Percentiles rank a stretch among this genome's conserved stretches.
Evolutionary conservation across 2,797 vertebrate genomes (phyloP).

Genomic region (Myiotriccus ornatus): DNA sequence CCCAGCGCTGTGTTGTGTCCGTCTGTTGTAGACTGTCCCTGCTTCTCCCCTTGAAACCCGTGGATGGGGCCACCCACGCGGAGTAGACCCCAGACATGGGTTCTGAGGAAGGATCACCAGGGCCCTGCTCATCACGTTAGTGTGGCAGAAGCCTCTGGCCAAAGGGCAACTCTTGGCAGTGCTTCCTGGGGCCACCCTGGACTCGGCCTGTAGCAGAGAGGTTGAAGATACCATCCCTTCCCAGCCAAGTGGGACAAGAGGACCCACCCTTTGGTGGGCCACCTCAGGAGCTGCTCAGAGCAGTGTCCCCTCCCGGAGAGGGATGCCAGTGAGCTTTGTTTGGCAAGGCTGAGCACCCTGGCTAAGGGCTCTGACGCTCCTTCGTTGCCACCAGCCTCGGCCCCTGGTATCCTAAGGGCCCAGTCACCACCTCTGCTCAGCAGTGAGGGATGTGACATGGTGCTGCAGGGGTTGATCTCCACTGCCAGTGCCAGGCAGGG

Average conservation of each 20-base stretch:
- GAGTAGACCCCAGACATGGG: rapidly evolving
- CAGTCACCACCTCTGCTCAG: rapidly evolving
- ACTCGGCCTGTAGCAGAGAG: neutral
- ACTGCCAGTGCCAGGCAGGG: neutral
- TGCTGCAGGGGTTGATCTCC: neutral
- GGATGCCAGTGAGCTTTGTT: rapidly evolving
- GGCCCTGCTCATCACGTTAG: neutral
- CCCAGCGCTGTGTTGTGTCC: rapidly evolving
- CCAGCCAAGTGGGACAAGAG: rapidly evolving
- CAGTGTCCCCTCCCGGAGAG: rapidly evolving
- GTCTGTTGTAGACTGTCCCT: neutral
- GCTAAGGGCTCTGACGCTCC: neutral
- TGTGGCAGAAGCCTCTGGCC: rapidly evolving
- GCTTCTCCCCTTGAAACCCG: neutral
- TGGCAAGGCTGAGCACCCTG: neutral
- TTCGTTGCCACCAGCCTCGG: neutral
- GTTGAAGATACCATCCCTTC: neutral
- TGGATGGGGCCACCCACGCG: rapidly evolving
- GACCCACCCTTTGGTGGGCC: neutral
- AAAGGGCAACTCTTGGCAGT: neutral
- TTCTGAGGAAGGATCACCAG: rapidly evolving
- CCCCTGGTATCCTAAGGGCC: rapidly evolving
- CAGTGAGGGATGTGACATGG: rapidly evolving
- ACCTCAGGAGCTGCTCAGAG: rapidly evolving
- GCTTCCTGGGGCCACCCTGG: neutral